Base-by-base conservation (phyloP, 2,888 invertebrate genomes). In the Megamerina dolium region DNA sequence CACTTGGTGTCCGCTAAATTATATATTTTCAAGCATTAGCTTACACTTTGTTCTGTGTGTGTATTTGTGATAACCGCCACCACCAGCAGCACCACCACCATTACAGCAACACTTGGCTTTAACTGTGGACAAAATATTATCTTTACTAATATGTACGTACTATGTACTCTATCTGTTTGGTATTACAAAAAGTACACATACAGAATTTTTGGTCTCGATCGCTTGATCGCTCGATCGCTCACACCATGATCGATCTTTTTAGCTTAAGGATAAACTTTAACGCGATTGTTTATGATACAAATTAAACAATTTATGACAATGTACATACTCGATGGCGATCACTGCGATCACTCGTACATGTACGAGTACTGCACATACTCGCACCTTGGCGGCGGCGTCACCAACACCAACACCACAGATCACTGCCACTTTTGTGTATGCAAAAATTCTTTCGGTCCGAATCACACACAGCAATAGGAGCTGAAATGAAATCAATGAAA, bases 291-390 rank as follows among this genome's bases (percentile, higher is more conserved):
- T 70, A 70, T 70, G 70, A 69, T 68, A 69, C 65, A 70, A 70
- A 70, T 70, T 70, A 70, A 70, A 70, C 68, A 70, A 70, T 70
- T 70, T 70, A 70, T 70, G 71, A 68, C 67, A 65, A 64, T 63
- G 57, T 43, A 51, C 37, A 47, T 17, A 10, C 10, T 8, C 23
- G 23, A 10, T 10, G 10, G 10, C 23, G 23, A 23, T 10, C 10
- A 6, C 8, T 8, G 10, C 6, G 8, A 10, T 6, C 23, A 23
- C 6, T 10, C 23, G 23, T 23, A 23, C 23, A 23, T 23, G 23
- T 8, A 23, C 8, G 8, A 10, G 23, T 23, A 23, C 23, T n/a
- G n/a, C n/a, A n/a, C n/a, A n/a, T n/a, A n/a, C 21, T 30, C 13
- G 36, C 20, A 26, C 18, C 8, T 19, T 3, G 33, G 34, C 18